Conservation (phyloP, 2,888 invertebrate genomes). For the Aromia moschata region DNA sequence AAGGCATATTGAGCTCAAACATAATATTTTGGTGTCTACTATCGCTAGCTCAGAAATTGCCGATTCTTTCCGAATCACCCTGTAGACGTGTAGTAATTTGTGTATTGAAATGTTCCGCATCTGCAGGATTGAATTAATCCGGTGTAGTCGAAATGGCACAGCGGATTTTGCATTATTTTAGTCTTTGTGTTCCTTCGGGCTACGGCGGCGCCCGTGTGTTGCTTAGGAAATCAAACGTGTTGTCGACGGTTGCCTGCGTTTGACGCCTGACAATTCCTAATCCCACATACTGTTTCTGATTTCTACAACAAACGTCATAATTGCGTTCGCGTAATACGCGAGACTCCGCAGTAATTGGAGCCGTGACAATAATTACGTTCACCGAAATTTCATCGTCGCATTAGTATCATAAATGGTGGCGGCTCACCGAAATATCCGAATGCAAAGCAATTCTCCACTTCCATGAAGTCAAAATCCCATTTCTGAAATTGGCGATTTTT, state of each 20-base stretch:
- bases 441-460: no score
- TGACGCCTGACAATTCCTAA: conserved; percentile 49
- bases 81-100: conserved; percentile 18
- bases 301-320: conserved; percentile 49
- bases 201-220: conserved; percentile 32
- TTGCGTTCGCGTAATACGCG: conserved; percentile 44
- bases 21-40: no score
- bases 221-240: conserved; percentile 49
- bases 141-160: conserved; percentile 35
- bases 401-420: no score
- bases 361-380: not conserved
- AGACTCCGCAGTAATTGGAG: conserved; percentile 30
- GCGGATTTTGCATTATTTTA: conserved; percentile 37
- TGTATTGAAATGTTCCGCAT: conserved; percentile 38
- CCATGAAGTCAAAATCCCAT: no score
- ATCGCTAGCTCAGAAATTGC: no score
- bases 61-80: no score
- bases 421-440: no score
- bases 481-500: no score
- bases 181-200: conserved; percentile 29
- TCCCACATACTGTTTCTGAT: conserved; percentile 47
- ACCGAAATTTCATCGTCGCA: not conserved
- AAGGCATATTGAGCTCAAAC: no score
- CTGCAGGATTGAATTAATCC: conserved; percentile 38
- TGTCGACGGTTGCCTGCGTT: conserved; percentile 44